Evolutionary conservation across 1,140 invertebrate genomes (phyloP).

Genomic region (Harpegnathos saltator): DNA sequence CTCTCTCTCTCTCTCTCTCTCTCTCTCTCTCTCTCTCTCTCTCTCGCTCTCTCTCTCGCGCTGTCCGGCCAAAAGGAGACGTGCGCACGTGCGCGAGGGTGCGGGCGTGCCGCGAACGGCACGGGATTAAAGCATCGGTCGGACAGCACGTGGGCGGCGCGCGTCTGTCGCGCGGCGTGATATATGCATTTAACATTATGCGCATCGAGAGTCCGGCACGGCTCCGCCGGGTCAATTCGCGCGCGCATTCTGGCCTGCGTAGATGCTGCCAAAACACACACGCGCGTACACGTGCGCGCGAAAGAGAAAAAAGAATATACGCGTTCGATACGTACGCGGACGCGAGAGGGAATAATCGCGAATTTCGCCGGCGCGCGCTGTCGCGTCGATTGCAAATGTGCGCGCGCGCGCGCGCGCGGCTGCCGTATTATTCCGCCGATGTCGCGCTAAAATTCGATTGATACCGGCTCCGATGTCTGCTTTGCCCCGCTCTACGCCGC

Average conservation of each 20-base stretch:
- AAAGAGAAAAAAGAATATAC: constrained; percentile 6
- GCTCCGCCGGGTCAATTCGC: not conserved
- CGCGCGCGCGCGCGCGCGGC: too few species aligned
- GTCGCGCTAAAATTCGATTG: constrained; percentile 19
- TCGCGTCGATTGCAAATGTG: not conserved
- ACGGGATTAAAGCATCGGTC: constrained; percentile 73
- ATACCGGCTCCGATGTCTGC: not conserved
- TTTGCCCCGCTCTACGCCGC: not conserved
- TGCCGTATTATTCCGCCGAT: not conserved
- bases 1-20: too few species aligned
- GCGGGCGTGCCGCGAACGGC: constrained; percentile 51
- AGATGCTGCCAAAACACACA: not conserved
- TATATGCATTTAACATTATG: constrained; percentile 64
- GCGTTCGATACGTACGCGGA: not conserved
- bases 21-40: too few species aligned
- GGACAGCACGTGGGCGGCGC: constrained; percentile 67
- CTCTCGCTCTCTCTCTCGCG: not conserved
- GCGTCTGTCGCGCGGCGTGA: constrained; percentile 63
- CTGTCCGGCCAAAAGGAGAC: constrained; percentile 9
- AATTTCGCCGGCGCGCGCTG: not conserved
- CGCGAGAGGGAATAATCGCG: not conserved
- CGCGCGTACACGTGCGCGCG: too few species aligned
- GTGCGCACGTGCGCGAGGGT: constrained; percentile 48
- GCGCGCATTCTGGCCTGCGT: not conserved
- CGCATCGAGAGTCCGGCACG: constrained; percentile 28